Base-by-base conservation (phyloP, 2,113 vertebrate species). In the Psittacus erithacus region DNA sequence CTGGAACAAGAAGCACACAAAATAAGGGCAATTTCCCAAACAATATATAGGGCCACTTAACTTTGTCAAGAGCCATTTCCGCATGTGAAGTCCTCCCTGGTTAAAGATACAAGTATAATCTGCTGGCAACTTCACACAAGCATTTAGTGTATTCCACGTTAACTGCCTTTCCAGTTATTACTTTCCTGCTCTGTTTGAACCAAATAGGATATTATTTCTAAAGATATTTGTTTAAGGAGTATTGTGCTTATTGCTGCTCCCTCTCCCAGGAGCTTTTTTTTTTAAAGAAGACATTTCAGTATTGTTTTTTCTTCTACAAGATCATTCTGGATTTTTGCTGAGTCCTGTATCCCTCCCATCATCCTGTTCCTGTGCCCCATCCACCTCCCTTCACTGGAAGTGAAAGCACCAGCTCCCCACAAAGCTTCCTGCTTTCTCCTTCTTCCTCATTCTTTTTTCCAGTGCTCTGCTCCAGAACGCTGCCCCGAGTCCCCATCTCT, bases 21-120 rank as follows among this genome's bases (percentile, higher is more conserved):
- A 99, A 99, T 99, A 98, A 98, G 98, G 98, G 98, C 98, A 99
- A 99, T 99, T 99, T 99, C 98, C 98, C 98, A 98, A 98, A 99
- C 98, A 99, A 98, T 98, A 98, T 98, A 98, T 98, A 98, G 98
- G 98, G 97, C 98, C 97, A 99, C 98, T 99, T 99, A 98, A 99
- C 98, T 99, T 98, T 98, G 98, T 98, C 98, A 98, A 98, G 99
- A 98, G 98, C 98, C 97, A 97, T 98, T 98, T 98, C 97, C 98
- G 97, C 97, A 95, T 98, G 97, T 95, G 88, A 98, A 97, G 96
- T 96, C 97, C 97, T 98, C 97, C 93, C 94, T 95, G 94, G 97
- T 96, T 97, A 98, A 97, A 98, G 97, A 98, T 92, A 96, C 60
- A 74, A 97, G 93, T 96, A 97, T 97, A 98, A 98, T 96, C 47